Conservation (phyloP, 2,888 invertebrate species). For the Selenia dentaria region DNA sequence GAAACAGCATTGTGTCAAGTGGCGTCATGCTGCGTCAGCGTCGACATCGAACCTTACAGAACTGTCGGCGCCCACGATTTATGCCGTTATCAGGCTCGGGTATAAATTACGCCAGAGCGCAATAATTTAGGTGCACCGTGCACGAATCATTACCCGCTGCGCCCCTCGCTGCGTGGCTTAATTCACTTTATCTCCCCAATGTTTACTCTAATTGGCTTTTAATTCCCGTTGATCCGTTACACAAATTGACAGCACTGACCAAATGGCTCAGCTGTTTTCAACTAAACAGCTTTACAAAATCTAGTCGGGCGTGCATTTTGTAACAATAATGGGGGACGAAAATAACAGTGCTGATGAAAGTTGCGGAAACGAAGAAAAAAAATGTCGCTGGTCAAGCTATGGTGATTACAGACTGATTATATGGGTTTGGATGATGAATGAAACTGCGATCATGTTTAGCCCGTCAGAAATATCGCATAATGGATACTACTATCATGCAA, state of each 20-base stretch:
- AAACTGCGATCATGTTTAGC: conserved; percentile 52
- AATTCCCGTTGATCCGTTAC: conserved; percentile 50
- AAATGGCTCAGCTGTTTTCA: conserved; percentile 17
- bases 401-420: conserved; percentile 59
- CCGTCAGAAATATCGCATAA: conserved; percentile 59
- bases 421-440: conserved; percentile 72
- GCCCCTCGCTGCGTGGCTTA: conserved; percentile 65
- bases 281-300: conserved; percentile 26
- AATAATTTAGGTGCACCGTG: conserved; percentile 82
- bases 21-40: conserved; percentile 74
- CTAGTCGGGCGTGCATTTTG: conserved; percentile 37
- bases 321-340: conserved; percentile 24
- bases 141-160: conserved; percentile 83
- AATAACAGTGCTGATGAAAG: conserved; percentile 39
- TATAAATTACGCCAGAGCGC: conserved; percentile 79
- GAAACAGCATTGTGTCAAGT: conserved; percentile 56
- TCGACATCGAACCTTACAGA: conserved; percentile 66
- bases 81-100: conserved; percentile 78
- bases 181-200: conserved; percentile 75
- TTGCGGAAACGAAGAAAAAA: conserved; percentile 37
- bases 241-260: conserved; percentile 36
- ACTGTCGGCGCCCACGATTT: conserved; percentile 76
- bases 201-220: conserved; percentile 69
- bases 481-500: conserved; percentile 55
- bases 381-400: conserved; percentile 60